Evolutionary conservation across 2,113 vertebrate species (phyloP).

Genomic region (Sakesphorus luctuosus): DNA sequence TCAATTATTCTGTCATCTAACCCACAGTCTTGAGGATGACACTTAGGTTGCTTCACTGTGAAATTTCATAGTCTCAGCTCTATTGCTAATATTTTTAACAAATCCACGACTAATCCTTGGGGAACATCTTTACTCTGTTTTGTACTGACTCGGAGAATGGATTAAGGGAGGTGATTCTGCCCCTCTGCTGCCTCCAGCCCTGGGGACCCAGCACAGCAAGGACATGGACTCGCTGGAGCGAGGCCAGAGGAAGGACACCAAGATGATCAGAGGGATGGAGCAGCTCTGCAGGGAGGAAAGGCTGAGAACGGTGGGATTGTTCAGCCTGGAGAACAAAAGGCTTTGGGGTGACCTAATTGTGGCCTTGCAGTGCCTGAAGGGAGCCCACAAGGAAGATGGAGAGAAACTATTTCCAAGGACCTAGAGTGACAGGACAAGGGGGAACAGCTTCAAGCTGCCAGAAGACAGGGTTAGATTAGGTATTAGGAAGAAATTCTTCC

Average conservation of each 20-base stretch:
- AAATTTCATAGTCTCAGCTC: neutral
- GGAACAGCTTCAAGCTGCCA: neutral
- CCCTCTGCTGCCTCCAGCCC: neutral
- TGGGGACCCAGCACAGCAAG: neutral
- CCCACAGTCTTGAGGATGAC: neutral
- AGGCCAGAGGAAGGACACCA: neutral
- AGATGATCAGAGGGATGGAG: neutral
- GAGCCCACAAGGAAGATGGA: neutral
- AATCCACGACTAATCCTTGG: neutral
- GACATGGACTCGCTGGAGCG: neutral
- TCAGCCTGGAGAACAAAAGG: neutral
- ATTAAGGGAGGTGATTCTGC: neutral
- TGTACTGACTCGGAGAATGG: neutral
- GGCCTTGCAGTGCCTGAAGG: neutral
- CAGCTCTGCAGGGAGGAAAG: neutral
- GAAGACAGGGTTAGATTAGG: accelerated
- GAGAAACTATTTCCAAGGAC: neutral
- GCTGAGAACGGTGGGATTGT: neutral
- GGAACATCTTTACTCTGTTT: neutral
- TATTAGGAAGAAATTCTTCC: accelerated
- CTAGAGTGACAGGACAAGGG: neutral
- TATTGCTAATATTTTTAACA: neutral
- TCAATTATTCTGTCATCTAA: neutral
- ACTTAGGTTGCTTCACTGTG: neutral
- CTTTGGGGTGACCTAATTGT: neutral